Base-by-base conservation (phyloP, 2,113 vertebrate genomes). In the Columba livia region DNA sequence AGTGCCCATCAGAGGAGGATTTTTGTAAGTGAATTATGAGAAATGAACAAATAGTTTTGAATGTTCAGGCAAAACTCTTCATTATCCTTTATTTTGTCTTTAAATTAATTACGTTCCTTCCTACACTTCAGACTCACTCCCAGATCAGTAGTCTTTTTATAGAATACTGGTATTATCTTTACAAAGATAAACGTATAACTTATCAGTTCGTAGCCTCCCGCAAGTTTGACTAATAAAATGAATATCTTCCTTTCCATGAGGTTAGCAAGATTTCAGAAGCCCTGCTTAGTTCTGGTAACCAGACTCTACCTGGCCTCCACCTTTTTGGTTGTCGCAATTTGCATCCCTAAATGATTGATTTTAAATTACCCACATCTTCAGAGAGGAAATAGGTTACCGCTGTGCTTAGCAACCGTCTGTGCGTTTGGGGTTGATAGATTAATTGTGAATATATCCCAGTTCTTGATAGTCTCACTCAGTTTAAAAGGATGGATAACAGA, bases 61-160 rank as follows among this genome's bases (percentile, higher is more conserved):
- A 91, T 73, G 26, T 79, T 94, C 88, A 87, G 62, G 29, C 86
- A 92, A 92, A 92, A 53, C 29, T 71, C 38, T 87, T 77, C 94
- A 89, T 93, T 84, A 74, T 20, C 36, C 26, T 87, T 92, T 72
- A 54, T 85, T 84, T 64, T 54, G 90, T 92, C 74, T 91, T 81
- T 84, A 77, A 82, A 92, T 86, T 5, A 47, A 70, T 89, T 85
- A 38, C 69, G 61, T 48, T 93, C 13, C 84, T 92, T 94, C 93
- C 93, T 84, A 67, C 51, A 66, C 79, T 73, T 23, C 85, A 83
- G 75, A 50, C 60, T 84, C 44, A 15, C 54, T 94, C 25, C 58
- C 77, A 80, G 66, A 54, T 89, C 79, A 85, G 91, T 92, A 87
- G 36, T 19, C 38, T 80, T 42, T 58, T 88, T 74, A 75, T 80